phyloP scores from a whole-genome alignment of 2,113 vertebrate genomes.

The Pristiophorus japonicus region DNA sequence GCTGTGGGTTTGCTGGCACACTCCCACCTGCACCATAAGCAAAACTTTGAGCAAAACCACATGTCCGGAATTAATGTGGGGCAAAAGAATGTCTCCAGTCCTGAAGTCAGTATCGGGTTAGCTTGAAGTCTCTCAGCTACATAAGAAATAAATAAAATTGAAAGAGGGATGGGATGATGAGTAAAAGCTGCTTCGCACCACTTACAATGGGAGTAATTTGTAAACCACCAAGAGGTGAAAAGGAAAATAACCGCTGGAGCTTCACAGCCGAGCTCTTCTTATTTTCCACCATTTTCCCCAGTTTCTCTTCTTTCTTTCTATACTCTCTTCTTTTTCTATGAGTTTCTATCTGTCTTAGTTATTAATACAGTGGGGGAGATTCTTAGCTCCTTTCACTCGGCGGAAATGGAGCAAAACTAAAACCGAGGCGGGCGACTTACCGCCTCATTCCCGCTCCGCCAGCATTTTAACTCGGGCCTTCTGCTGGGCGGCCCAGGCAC shows the following conservation, averaged over 20 bases:
- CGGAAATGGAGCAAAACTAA: background rate
- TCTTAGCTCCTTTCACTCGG: background rate
- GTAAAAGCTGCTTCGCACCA: background rate
- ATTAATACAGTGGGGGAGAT: background rate
- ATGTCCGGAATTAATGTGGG: conserved; percentile 12
- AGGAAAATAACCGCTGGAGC: background rate
- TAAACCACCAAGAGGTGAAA: conserved; percentile 25
- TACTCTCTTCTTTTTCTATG: background rate
- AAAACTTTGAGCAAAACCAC: conserved; percentile 30
- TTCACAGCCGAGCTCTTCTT: background rate
- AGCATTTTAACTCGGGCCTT: background rate
- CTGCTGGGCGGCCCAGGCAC: background rate
- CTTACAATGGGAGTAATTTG: background rate
- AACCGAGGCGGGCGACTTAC: background rate
- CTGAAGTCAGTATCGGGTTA: background rate
- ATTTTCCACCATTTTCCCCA: background rate
- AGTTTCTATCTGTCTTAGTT: background rate
- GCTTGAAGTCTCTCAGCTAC: background rate
- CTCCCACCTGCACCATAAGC: conserved; percentile 27
- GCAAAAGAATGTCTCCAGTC: background rate
- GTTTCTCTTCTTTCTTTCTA: background rate
- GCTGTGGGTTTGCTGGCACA: conserved; percentile 26
- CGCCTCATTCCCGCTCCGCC: background rate
- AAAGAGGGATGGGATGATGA: background rate
- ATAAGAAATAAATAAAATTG: conserved; percentile 28